These are phyloP conservation scores for Thecophora atra DNA, from an alignment of 2,888 invertebrate species.

Conservation along the genomic window DNA sequence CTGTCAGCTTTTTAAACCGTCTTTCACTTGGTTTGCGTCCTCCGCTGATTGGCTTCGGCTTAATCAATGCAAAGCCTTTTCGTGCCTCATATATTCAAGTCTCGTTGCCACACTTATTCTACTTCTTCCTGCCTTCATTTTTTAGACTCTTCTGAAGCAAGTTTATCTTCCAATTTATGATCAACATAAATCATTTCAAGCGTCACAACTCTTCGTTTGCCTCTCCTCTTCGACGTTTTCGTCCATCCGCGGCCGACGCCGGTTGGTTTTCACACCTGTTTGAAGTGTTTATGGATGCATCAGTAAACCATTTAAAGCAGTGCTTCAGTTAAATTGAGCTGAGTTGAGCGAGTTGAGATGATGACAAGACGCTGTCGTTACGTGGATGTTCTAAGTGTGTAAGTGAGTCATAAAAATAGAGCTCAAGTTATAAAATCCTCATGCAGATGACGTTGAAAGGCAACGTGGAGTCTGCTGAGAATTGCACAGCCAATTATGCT, in stretches of 20 bases:
- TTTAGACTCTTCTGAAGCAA: neutral
- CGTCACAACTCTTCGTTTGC: neutral
- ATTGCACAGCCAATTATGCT: no score
- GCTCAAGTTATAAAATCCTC: no score
- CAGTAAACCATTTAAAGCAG: neutral
- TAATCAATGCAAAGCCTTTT: no score
- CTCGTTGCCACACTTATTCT: neutral
- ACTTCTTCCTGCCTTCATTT: neutral
- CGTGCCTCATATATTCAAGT: neutral
- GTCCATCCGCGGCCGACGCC: neutral
- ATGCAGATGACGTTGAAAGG: no score
- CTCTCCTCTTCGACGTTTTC: neutral
- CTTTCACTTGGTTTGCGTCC: neutral
- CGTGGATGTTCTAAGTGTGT: neutral
- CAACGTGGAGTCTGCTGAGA: no score
- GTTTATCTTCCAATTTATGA: conserved; percentile 26
- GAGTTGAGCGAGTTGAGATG: conserved; percentile 10
- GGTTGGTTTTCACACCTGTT: conserved; percentile 28
- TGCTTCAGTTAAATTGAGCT: neutral
- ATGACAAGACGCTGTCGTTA: neutral
- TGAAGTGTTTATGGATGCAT: neutral
- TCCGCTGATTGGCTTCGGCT: no score
- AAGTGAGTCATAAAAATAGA: neutral
- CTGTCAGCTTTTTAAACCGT: neutral
- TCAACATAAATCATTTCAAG: conserved; percentile 12